These are phyloP conservation scores for Nannoperca obscura DNA, from an alignment of 2,797 vertebrate species.

Conservation along the genomic window DNA sequence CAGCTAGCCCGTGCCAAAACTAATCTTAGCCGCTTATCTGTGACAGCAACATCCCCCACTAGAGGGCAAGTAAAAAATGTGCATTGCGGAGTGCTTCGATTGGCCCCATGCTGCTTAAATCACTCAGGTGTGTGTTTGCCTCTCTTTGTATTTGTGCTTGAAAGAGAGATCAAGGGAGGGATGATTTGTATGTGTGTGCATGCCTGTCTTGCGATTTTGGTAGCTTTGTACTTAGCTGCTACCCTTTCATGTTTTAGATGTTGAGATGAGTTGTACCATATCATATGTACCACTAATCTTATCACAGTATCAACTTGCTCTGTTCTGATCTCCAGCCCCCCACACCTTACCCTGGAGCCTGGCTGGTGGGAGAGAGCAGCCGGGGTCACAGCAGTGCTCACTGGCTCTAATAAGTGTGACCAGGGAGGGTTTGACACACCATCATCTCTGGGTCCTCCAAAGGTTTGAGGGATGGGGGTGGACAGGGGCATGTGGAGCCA, in stretches of 20 bases:
- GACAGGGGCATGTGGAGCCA: slow-evolving; percentile 62
- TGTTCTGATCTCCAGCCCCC: slow-evolving; percentile 40
- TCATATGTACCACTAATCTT: slow-evolving; percentile 35
- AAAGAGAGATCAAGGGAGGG: slow-evolving; percentile 49
- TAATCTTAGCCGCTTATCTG: slow-evolving; percentile 66
- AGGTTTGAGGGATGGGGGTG: slow-evolving; percentile 65
- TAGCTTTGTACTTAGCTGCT: slow-evolving; percentile 33
- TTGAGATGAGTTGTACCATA: slow-evolving; percentile 30
- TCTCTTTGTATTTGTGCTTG: slow-evolving; percentile 38
- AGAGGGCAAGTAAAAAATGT: slow-evolving; percentile 35
- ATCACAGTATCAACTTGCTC: slow-evolving; percentile 39
- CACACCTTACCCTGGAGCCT: slow-evolving; percentile 26
- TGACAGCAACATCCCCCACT: slow-evolving; percentile 54
- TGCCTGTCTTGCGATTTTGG: slow-evolving; percentile 28
- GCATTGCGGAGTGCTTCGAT: slow-evolving; percentile 27
- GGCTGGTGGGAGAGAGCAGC: slow-evolving; percentile 40
- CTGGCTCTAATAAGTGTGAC: slow-evolving; percentile 74
- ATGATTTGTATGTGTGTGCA: slow-evolving; percentile 37
- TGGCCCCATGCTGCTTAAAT: slow-evolving; percentile 32
- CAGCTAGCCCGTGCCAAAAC: slow-evolving; percentile 52
- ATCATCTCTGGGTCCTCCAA: slow-evolving; percentile 65
- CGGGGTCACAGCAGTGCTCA: slow-evolving; percentile 55
- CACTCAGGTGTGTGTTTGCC: slow-evolving; percentile 47
- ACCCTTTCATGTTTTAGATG: slow-evolving; percentile 40
- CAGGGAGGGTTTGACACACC: slow-evolving; percentile 63